These are phyloP conservation scores for Ancistrus triradiatus DNA, from an alignment of 2,113 vertebrate genomes.

Conservation along the genomic window DNA sequence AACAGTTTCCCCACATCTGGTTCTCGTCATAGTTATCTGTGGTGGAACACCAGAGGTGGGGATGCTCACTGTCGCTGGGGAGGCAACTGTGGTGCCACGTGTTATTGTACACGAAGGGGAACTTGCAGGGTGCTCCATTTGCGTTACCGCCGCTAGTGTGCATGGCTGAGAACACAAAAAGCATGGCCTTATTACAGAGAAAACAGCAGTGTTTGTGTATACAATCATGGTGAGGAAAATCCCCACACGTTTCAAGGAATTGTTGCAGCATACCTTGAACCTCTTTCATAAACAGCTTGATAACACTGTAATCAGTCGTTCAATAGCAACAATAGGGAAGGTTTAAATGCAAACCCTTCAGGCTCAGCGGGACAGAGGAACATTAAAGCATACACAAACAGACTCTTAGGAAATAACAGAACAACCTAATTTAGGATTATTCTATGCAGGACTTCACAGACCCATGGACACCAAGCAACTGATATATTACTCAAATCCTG, in stretches of 20 bases:
- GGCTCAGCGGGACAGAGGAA: too few species aligned
- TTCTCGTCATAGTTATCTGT: constrained; percentile 70
- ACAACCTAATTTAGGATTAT: too few species aligned
- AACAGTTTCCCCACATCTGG: constrained; percentile 78
- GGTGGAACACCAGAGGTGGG: constrained; percentile 80
- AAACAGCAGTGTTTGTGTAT: neutral
- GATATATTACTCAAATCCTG: too few species aligned
- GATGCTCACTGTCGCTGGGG: constrained; percentile 32
- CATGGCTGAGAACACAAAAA: constrained; percentile 58
- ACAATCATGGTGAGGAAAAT: neutral
- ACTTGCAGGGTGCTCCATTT: constrained; percentile 80
- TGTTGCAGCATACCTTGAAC: neutral
- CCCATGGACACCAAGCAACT: too few species aligned
- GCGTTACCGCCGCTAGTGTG: constrained; percentile 83
- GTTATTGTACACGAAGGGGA: constrained; percentile 80
- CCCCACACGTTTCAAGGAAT: neutral
- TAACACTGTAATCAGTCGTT: neutral
- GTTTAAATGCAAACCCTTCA: neutral
- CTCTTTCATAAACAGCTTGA: neutral
- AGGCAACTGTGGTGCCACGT: constrained; percentile 85
- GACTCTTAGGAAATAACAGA: too few species aligned
- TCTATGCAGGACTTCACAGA: too few species aligned
- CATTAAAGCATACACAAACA: too few species aligned
- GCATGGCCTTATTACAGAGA: neutral
- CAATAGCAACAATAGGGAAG: neutral